Percentiles rank a stretch among this genome's conserved stretches.
Evolutionary conservation across 2,888 invertebrate genomes (phyloP).

Genomic region (Noctua fimbriata): DNA sequence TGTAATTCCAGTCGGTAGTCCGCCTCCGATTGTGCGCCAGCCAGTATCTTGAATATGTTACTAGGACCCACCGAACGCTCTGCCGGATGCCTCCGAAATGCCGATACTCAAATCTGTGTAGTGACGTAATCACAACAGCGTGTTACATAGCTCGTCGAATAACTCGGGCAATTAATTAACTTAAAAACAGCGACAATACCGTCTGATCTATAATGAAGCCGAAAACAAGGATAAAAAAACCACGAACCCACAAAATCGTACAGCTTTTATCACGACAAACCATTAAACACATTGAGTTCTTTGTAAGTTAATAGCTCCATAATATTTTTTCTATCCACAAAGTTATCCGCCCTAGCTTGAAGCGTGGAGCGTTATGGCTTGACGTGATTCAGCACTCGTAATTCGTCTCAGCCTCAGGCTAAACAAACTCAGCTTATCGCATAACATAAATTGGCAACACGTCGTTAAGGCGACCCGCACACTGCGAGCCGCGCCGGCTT

Average conservation of each 20-base stretch:
- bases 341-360: slow-evolving; percentile 63
- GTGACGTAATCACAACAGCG: slow-evolving; percentile 24
- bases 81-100: slow-evolving; percentile 50
- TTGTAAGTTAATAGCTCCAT: slow-evolving; percentile 48
- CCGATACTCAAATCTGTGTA: slow-evolving; percentile 47
- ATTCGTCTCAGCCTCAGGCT: slow-evolving; percentile 83
- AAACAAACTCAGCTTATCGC: slow-evolving; percentile 90
- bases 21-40: slow-evolving; percentile 80
- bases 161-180: neutral
- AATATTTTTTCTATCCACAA: slow-evolving; percentile 69
- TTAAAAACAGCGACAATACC: neutral
- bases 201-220: neutral
- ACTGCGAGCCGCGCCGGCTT: slow-evolving; percentile 81
- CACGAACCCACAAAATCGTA: slow-evolving; percentile 8
- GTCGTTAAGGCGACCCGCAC: slow-evolving; percentile 88
- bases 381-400: slow-evolving; percentile 81
- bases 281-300: slow-evolving; percentile 40
- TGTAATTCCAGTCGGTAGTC: slow-evolving; percentile 85
- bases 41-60: slow-evolving; percentile 88
- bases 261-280: slow-evolving; percentile 17
- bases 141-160: neutral
- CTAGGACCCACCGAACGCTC: slow-evolving; percentile 53
- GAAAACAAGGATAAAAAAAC: neutral
- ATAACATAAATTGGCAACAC: slow-evolving; percentile 89
- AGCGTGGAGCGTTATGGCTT: slow-evolving; percentile 74